Percentiles rank a stretch among this genome's conserved stretches.
phyloP scores from a whole-genome alignment of 1,140 invertebrate genomes.

The Pemphigus obesinymphae region DNA sequence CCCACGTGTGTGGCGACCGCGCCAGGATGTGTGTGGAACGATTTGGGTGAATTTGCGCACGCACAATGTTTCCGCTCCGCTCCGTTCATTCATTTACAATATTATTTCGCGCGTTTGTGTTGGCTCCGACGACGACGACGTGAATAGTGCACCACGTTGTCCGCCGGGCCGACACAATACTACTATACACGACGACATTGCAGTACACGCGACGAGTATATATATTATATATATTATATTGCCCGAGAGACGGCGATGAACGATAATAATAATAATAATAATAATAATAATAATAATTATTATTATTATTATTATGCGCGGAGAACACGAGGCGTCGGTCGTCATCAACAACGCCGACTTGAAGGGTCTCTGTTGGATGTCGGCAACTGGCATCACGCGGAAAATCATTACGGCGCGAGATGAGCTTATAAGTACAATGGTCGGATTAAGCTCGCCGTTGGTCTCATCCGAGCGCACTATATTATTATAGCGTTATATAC shows the following conservation, averaged over 20 bases:
- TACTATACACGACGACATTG: too few relatives aligned
- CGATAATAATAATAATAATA: not conserved
- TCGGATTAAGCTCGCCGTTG: not conserved
- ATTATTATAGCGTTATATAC: too few relatives aligned
- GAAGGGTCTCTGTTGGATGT: not conserved
- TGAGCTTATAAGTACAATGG: not conserved
- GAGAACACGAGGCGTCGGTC: not conserved
- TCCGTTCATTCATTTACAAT: slow-evolving; percentile 5
- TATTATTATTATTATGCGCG: too few relatives aligned
- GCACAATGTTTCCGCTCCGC: too few relatives aligned
- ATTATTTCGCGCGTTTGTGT: too few relatives aligned
- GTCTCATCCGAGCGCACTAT: not conserved
- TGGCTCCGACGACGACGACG: not conserved
- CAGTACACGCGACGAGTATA: too few relatives aligned
- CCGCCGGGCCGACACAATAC: not conserved
- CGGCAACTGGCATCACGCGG: not conserved
- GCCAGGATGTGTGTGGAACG: not conserved
- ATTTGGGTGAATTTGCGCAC: not conserved
- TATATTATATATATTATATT: too few relatives aligned
- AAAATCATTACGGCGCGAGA: slow-evolving; percentile 8
- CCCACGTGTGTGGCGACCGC: not conserved
- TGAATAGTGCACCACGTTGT: slow-evolving; percentile 15
- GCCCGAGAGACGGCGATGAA: too few relatives aligned
- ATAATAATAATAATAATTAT: too few relatives aligned
- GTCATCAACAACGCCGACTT: not conserved